Evolutionary conservation across 2,888 invertebrate genomes (phyloP).

Genomic region (Apamea epomidion): DNA sequence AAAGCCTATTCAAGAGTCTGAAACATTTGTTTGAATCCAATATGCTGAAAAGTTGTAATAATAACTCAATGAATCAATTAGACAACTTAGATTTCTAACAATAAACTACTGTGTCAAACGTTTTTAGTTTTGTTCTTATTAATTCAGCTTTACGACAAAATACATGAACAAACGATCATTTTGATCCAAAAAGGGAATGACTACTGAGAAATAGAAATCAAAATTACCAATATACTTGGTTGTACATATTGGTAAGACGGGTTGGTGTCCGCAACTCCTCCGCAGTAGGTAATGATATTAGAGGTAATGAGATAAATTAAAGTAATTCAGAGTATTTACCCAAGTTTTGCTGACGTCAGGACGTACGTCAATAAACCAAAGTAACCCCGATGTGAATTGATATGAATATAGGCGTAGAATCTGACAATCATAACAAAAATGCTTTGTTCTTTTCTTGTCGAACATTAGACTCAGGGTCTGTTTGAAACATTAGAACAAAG

Average conservation of each 20-base stretch:
- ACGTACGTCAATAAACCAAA: background rate
- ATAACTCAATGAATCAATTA: background rate
- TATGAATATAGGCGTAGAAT: conserved; percentile 2
- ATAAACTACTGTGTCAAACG: background rate
- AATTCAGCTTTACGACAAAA: background rate
- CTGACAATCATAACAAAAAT: conserved; percentile 2
- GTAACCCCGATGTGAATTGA: no score
- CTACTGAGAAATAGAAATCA: background rate
- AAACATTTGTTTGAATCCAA: background rate
- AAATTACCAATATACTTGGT: background rate
- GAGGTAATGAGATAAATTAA: background rate
- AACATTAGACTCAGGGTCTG: conserved; percentile 3
- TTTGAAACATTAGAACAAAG: conserved; percentile 15
- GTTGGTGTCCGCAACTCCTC: background rate
- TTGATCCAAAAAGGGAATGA: background rate
- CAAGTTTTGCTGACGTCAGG: background rate
- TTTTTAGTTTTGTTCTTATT: background rate
- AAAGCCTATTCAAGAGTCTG: background rate
- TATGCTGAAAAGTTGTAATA: background rate
- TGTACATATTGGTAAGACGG: no score
- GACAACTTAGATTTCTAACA: background rate
- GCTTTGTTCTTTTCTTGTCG: background rate
- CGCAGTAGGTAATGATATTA: background rate
- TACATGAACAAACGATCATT: background rate
- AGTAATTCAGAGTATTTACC: background rate